Evolutionary conservation across 1,140 invertebrate genomes (phyloP), one percentile per base, ranked within the genome.

Genomic region (Grapholita molesta): DNA sequence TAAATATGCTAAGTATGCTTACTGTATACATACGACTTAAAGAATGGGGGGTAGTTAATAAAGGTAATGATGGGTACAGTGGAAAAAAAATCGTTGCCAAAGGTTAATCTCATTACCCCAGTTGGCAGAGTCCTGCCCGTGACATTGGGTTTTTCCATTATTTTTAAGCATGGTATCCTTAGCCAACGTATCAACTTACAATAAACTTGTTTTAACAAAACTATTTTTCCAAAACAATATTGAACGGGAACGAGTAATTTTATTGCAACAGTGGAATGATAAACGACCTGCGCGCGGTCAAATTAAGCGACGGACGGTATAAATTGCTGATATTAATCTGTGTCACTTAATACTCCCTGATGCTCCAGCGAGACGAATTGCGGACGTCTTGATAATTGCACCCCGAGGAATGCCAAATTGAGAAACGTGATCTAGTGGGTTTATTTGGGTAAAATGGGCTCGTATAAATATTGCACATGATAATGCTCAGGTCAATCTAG

Each of bases 261-360:
- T 30, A 61, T 61, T 61, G 55, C 55, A 61, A 28, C 55, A 55
- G 15, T 65, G 15, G 15, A 69, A 48, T 64, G 67, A 69, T 69
- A 69, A 69, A 69, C 61, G 23, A 55, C 15, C 24, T 25, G 9
- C 6, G 12, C 55, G 55, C 69, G 72, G 69, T 71, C 67, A 67
- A 77, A 77, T 77, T 75, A 72, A 73, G 71, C 78, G 78, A 57
- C 75, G 61, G 38, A 42, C 65, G 67, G 64, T 74, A 80, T 80
- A 81, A 79, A 83, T 83, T 79, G 80, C 68, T 67, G 70, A 68
- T 79, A 83, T 83, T 79, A 79, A 80, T 83, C 80, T 79, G 70
- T 77, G 80, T 80, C 80, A 78, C 75, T 80, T 83, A 81, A 81
- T 83, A 83, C 80, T 73, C 77, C 71, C 76, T 83, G 74, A 80